These are phyloP conservation scores for Gymnocypris eckloni DNA, from an alignment of 2,797 vertebrate species.

Conservation along the genomic window DNA sequence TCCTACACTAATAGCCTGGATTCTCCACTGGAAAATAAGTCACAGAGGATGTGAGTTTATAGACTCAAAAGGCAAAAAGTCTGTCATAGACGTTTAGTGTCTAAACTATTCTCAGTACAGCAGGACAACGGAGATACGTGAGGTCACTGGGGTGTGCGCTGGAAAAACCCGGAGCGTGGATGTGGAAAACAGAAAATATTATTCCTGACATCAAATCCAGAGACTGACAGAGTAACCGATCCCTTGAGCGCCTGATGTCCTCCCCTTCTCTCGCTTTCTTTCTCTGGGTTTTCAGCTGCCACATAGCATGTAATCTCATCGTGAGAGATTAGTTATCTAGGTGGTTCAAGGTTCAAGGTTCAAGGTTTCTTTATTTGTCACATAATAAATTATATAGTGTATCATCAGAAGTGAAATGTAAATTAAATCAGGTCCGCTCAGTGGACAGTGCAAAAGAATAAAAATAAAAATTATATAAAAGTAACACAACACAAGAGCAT, in stretches of 20 bases:
- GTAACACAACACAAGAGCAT: too few species aligned
- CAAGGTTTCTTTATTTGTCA: too few species aligned
- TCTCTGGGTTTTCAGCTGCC: conserved; percentile 10
- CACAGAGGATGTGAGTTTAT: neutral
- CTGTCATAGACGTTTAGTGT: conserved; percentile 20
- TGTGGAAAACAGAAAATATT: conserved; percentile 52
- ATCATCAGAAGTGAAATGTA: too few species aligned
- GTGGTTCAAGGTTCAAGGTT: too few species aligned
- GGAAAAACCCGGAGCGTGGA: conserved; percentile 6
- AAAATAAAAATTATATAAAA: too few species aligned
- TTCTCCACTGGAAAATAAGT: neutral
- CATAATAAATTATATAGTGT: too few species aligned
- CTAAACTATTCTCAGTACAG: neutral
- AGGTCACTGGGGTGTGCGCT: neutral
- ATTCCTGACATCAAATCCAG: neutral
- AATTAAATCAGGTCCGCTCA: too few species aligned
- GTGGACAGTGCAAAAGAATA: too few species aligned
- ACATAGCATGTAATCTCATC: conserved; percentile 17
- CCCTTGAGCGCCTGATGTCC: conserved; percentile 24
- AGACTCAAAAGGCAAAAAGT: conserved; percentile 5
- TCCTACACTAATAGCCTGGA: neutral
- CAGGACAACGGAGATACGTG: neutral
- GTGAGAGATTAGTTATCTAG: conserved; percentile 41
- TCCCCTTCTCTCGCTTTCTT: conserved; percentile 3
- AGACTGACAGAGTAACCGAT: neutral